phyloP scores from a whole-genome alignment of 1,140 invertebrate genomes.

The Magallana angulata region DNA sequence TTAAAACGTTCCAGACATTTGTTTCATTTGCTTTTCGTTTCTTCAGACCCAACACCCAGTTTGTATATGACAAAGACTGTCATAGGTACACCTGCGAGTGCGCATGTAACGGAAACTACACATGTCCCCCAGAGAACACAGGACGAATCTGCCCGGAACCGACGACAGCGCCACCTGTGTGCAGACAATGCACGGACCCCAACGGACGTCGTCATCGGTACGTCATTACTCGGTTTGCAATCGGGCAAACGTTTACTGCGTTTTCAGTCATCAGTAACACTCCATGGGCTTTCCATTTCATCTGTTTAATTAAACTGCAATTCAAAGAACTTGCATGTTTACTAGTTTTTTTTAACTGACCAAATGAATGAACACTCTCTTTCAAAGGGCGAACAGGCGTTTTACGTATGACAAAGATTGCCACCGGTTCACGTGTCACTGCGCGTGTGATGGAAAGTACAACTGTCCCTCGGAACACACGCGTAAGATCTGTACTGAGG shows the following conservation, averaged over 20 bases:
- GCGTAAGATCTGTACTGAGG: not conserved
- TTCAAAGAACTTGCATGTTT: no score
- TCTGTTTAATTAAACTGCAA: no score
- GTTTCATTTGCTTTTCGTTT: no score
- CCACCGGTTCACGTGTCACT: conserved; percentile 60
- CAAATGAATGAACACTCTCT: no score
- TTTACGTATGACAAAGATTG: conserved; percentile 63
- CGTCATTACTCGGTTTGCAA: not conserved
- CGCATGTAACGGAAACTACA: not conserved
- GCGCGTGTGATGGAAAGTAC: conserved; percentile 63
- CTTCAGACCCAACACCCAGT: conserved; percentile 21
- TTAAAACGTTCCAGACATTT: no score
- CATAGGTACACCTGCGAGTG: conserved; percentile 16
- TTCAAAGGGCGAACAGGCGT: conserved; percentile 30
- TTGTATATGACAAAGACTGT: conserved; percentile 42
- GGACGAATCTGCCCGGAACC: conserved; percentile 56
- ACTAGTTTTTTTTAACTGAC: no score
- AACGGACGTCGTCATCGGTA: not conserved
- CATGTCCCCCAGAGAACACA: conserved; percentile 54
- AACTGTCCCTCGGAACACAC: conserved; percentile 57
- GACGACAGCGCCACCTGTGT: not conserved
- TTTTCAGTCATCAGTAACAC: no score
- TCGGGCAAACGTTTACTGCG: no score
- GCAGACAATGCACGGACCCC: not conserved
- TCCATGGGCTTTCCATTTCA: no score